Conservation (phyloP, 2,797 vertebrate species). For the Chelonia mydas region DNA sequence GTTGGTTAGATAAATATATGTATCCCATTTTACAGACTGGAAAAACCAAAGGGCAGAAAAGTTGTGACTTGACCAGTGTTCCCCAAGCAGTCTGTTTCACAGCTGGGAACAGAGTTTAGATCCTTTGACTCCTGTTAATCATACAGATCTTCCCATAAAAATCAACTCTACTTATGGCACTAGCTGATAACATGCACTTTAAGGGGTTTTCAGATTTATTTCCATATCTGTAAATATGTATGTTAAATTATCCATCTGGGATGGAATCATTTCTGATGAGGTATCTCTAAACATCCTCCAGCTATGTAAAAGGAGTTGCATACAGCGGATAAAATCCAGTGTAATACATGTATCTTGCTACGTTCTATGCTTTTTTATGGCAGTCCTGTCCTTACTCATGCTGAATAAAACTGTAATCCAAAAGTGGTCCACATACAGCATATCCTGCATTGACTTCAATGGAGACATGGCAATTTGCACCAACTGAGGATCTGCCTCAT, state of each 20-base stretch:
- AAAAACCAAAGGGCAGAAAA: not conserved
- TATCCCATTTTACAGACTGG: not conserved
- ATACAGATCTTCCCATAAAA: conserved; percentile 27
- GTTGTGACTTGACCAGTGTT: not conserved
- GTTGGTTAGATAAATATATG: not conserved
- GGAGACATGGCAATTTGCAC: not conserved
- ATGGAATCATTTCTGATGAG: conserved; percentile 24
- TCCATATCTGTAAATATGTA: conserved; percentile 30
- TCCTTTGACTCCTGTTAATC: not conserved
- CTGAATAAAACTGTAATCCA: not conserved
- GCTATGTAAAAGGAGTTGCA: not conserved
- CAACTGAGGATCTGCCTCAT: not conserved
- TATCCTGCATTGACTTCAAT: conserved; percentile 7
- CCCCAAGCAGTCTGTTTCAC: not conserved
- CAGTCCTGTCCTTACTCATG: not conserved
- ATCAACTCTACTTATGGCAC: not conserved
- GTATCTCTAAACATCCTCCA: conserved; percentile 14
- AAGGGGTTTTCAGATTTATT: conserved; percentile 11
- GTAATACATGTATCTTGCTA: not conserved
- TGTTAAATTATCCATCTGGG: conserved; percentile 48
- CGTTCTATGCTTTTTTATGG: not conserved
- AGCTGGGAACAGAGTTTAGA: not conserved
- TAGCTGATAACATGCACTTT: not conserved
- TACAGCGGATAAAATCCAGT: conserved; percentile 20
- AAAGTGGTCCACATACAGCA: conserved; percentile 25